These are phyloP conservation scores for Patella vulgata DNA, from an alignment of 1,140 invertebrate genomes.

Conservation along the genomic window DNA sequence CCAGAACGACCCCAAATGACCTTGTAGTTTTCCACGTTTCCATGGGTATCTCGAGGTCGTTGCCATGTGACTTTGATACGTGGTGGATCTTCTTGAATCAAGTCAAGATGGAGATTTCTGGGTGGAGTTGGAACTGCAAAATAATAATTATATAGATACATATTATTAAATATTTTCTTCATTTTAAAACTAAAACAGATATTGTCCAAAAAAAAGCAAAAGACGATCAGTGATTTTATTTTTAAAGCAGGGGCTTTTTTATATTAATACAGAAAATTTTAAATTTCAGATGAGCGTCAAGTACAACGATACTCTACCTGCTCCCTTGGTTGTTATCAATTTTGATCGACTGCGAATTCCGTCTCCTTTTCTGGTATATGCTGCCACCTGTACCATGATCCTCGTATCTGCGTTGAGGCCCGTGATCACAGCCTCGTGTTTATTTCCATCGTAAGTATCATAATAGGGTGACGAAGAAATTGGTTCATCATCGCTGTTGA, in stretches of 20 bases:
- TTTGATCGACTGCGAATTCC: conserved; percentile 85
- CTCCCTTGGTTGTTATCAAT: conserved; percentile 88
- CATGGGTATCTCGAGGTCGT: conserved; percentile 86
- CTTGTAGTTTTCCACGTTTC: conserved; percentile 85
- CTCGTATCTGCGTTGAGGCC: conserved; percentile 91
- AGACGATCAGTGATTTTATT: not conserved
- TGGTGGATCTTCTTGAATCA: conserved; percentile 78
- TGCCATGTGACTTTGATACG: conserved; percentile 92
- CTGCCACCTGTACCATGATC: conserved; percentile 86
- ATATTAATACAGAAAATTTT: too few relatives aligned
- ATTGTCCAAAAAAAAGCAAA: not conserved
- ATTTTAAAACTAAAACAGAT: not conserved
- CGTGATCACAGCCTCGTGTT: conserved; percentile 83
- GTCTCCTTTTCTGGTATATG: conserved; percentile 93
- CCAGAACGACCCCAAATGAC: conserved; percentile 87
- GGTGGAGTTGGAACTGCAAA: conserved; percentile 71
- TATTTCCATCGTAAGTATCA: conserved; percentile 70
- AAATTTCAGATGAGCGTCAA: too few relatives aligned
- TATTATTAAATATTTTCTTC: conserved; percentile 2
- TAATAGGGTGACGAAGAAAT: conserved; percentile 32
- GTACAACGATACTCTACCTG: conserved; percentile 66
- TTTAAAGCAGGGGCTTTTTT: not conserved
- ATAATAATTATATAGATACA: conserved; percentile 21
- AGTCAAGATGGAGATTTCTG: conserved; percentile 49
- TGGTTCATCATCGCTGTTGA: conserved; percentile 48